These are phyloP conservation scores for Endomychus coccineus DNA, from an alignment of 2,888 invertebrate species.

Conservation along the genomic window DNA sequence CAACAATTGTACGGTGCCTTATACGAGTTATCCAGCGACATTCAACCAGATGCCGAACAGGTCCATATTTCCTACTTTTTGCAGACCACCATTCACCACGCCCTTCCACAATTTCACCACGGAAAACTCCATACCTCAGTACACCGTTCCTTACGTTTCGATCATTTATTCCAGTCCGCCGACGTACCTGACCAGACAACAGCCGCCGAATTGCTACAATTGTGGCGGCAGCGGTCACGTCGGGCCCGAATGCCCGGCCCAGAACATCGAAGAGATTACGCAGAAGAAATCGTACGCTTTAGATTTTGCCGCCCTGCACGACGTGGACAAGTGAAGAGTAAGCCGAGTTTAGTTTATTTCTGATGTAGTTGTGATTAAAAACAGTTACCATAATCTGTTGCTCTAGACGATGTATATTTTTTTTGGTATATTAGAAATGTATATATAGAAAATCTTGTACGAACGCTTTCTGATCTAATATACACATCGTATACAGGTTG, in stretches of 20 bases:
- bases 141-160: slow-evolving; percentile 34
- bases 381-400: no score
- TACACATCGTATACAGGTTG: no score
- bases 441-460: no score
- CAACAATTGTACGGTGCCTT: slow-evolving; percentile 46
- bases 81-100: slow-evolving; percentile 38
- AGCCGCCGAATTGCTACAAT: slow-evolving; percentile 75
- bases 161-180: slow-evolving; percentile 44
- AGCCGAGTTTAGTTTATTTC: background rate
- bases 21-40: slow-evolving; percentile 44
- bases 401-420: no score
- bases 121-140: slow-evolving; percentile 24
- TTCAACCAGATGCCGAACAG: slow-evolving; percentile 26
- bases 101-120: slow-evolving; percentile 31
- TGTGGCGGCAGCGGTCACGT: slow-evolving; percentile 81
- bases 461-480: no score
- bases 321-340: slow-evolving; percentile 26
- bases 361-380: background rate
- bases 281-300: slow-evolving; percentile 62
- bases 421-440: no score
- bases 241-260: slow-evolving; percentile 82
- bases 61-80: slow-evolving; percentile 34
- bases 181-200: slow-evolving; percentile 49
- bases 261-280: slow-evolving; percentile 88
- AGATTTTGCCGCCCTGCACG: slow-evolving; percentile 47